Evolutionary conservation across 2,797 vertebrate genomes (phyloP).

Genomic region (Lacerta agilis): DNA sequence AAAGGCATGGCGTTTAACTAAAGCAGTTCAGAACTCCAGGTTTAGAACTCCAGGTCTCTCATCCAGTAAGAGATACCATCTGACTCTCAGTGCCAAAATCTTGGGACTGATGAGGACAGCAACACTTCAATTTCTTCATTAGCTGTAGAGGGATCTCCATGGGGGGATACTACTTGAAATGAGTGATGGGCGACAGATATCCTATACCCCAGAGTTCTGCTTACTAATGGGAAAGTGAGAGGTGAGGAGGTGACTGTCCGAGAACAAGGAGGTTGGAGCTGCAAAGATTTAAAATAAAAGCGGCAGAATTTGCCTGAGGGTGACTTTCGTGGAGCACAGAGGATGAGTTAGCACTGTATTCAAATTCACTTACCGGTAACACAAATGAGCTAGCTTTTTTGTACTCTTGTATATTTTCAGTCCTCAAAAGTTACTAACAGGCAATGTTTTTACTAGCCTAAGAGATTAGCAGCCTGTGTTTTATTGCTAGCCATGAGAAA

Average conservation of each 20-base stretch:
- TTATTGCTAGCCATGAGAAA: neutral
- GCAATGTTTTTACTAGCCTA: neutral
- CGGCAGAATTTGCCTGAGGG: neutral
- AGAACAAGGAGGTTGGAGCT: neutral
- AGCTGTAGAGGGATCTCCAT: neutral
- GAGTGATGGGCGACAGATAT: neutral
- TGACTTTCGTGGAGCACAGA: neutral
- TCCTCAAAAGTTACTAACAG: neutral
- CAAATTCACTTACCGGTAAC: neutral
- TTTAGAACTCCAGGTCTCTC: neutral
- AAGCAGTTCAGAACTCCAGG: neutral
- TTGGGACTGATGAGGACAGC: neutral
- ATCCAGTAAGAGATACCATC: neutral
- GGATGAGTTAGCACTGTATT: neutral
- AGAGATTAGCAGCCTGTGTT: neutral
- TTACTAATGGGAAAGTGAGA: neutral
- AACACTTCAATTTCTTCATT: neutral
- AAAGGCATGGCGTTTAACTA: neutral
- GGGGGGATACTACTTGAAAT: neutral
- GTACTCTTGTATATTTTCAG: neutral
- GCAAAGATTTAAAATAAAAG: neutral
- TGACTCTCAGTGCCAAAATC: neutral
- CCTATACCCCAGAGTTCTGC: neutral
- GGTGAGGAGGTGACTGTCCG: neutral
- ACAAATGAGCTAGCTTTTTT: neutral